Evolutionary conservation across 2,113 vertebrate species (phyloP).

Genomic region (Rhinolophus sinicus): DNA sequence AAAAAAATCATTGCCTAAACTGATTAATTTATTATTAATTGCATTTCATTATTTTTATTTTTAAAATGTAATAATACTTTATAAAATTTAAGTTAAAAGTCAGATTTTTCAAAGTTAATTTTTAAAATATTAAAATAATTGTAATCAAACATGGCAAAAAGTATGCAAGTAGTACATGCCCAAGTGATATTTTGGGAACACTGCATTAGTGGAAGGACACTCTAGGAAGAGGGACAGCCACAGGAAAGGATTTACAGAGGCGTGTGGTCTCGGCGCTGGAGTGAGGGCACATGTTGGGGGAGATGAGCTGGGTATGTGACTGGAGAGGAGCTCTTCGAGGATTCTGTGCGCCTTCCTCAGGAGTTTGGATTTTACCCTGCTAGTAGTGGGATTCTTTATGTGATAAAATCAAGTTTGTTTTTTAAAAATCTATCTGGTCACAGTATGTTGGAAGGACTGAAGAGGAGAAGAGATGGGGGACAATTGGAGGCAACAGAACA

Average conservation of each 20-base stretch:
- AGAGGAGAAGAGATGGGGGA: not conserved
- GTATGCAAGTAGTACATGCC: not conserved
- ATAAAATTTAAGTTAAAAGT: not conserved
- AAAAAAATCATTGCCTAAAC: not conserved
- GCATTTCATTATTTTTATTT: constrained; percentile 3
- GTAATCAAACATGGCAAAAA: not conserved
- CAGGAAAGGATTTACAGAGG: not conserved
- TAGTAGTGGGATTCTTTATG: not conserved
- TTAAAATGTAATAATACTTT: not conserved
- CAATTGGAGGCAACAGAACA: not conserved
- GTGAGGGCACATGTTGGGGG: too few relatives aligned
- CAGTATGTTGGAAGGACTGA: not conserved
- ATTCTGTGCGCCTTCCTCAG: not conserved
- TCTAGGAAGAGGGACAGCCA: not conserved
- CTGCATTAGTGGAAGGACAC: not conserved
- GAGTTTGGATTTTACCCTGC: not conserved
- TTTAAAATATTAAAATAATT: constrained; percentile 7
- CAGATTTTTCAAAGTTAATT: not conserved
- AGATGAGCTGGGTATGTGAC: not conserved
- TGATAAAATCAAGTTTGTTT: constrained; percentile 35
- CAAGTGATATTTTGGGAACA: not conserved
- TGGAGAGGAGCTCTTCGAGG: not conserved
- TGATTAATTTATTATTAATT: not conserved
- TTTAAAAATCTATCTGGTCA: not conserved
- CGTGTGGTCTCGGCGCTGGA: not conserved